These are phyloP conservation scores for Stichodactyla mertensii DNA, from an alignment of 64 coral and sea anemone genomes.

Conservation along the genomic window DNA sequence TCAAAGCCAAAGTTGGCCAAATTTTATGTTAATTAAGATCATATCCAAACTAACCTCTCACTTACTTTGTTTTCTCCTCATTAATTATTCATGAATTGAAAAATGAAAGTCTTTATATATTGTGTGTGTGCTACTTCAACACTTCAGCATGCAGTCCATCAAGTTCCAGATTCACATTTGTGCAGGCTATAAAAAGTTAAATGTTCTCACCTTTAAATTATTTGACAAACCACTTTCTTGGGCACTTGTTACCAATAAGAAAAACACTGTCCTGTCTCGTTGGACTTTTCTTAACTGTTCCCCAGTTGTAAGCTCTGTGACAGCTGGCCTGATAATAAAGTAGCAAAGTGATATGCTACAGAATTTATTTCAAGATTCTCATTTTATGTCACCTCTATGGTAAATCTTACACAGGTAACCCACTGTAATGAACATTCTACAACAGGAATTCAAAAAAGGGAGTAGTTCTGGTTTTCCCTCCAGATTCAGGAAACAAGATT, in stretches of 20 bases:
- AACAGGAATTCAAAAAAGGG: background rate
- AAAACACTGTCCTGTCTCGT: constrained; percentile 71
- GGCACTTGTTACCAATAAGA: constrained; percentile 59
- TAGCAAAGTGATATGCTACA: background rate
- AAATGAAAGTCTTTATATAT: too few relatives aligned
- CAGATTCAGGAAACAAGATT: background rate
- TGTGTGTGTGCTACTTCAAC: too few relatives aligned
- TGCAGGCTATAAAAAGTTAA: too few relatives aligned
- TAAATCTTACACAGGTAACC: background rate
- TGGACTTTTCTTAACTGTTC: constrained; percentile 62
- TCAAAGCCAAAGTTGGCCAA: too few relatives aligned
- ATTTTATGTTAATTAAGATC: too few relatives aligned
- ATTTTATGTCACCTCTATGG: background rate
- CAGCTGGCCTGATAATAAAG: constrained; percentile 53
- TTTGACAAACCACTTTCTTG: constrained; percentile 47
- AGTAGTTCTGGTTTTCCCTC: too few relatives aligned
- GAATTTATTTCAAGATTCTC: background rate
- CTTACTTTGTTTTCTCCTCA: too few relatives aligned
- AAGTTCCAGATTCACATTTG: too few relatives aligned
- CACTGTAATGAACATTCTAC: background rate
- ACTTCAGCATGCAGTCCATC: too few relatives aligned
- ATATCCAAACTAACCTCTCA: too few relatives aligned
- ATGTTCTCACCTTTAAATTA: constrained; percentile 52
- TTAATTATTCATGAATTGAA: too few relatives aligned
- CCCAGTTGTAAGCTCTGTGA: constrained; percentile 64